Evolutionary conservation across 2,888 invertebrate species (phyloP).

Genomic region (Apamea epomidion): DNA sequence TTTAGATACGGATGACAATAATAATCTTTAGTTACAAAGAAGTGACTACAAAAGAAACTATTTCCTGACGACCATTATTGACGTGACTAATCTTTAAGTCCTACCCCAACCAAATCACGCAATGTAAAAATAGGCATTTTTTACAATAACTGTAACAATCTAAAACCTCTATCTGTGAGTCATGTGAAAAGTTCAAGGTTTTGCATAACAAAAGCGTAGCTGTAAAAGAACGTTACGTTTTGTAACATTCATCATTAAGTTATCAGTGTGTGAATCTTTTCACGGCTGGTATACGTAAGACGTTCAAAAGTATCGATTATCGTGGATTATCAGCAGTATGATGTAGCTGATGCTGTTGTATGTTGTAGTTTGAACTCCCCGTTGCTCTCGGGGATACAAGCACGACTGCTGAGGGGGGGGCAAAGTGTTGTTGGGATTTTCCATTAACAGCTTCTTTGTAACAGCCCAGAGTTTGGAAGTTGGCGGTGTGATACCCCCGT

Average conservation of each 20-base stretch:
- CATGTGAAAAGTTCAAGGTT: constrained; percentile 44
- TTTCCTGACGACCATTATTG: constrained; percentile 41
- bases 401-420: background rate
- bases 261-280: constrained; percentile 18
- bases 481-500: no score
- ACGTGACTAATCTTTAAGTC: constrained; percentile 44
- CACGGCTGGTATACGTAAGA: background rate
- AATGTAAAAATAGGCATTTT: constrained; percentile 28
- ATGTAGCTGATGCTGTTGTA: background rate
- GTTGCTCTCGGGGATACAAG: background rate
- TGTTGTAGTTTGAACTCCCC: background rate
- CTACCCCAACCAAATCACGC: constrained; percentile 52
- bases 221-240: constrained; percentile 2
- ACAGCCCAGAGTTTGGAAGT: no score
- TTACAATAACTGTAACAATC: constrained; percentile 30
- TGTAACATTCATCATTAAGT: background rate
- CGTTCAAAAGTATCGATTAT: background rate
- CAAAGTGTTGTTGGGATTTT: background rate
- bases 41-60: constrained; percentile 47
- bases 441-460: no score
- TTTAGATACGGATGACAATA: constrained; percentile 32
- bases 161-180: constrained; percentile 36
- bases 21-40: constrained; percentile 45
- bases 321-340: background rate
- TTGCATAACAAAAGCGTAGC: constrained; percentile 16